Evolutionary conservation across 2,888 invertebrate genomes (phyloP).

Genomic region (Cheilosia variabilis): DNA sequence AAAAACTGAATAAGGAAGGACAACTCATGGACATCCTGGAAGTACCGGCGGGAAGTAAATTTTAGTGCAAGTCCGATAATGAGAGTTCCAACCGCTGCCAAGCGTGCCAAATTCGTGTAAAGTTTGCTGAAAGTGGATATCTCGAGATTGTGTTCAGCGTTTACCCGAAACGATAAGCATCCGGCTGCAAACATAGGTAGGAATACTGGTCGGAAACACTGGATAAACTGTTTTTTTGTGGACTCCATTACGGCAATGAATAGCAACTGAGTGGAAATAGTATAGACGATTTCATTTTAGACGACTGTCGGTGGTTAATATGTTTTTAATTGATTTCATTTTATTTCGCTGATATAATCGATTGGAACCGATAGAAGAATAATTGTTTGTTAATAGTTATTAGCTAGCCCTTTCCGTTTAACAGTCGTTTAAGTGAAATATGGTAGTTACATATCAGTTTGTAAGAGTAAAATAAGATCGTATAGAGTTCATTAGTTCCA

Average conservation of each 20-base stretch:
- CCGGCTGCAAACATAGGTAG: constrained; percentile 45
- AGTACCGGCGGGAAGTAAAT: constrained; percentile 71
- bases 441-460: too few relatives aligned
- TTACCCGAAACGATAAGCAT: constrained; percentile 49
- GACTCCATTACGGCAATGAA: constrained; percentile 33
- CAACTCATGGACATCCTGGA: constrained; percentile 76
- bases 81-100: constrained; percentile 75
- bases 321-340: constrained; percentile 32
- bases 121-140: constrained; percentile 32
- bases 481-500: too few relatives aligned
- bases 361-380: background rate
- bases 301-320: background rate
- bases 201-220: constrained; percentile 42
- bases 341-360: background rate
- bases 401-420: background rate
- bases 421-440: too few relatives aligned
- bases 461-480: too few relatives aligned
- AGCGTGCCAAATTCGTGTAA: constrained; percentile 57
- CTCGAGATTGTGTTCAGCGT: constrained; percentile 24
- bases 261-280: background rate
- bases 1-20: constrained; percentile 78
- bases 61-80: constrained; percentile 77
- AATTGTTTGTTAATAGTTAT: background rate
- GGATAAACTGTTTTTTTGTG: constrained; percentile 38
- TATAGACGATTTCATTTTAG: background rate